phyloP scores from a whole-genome alignment of 2,797 vertebrate genomes.

The Capromys pilorides region DNA sequence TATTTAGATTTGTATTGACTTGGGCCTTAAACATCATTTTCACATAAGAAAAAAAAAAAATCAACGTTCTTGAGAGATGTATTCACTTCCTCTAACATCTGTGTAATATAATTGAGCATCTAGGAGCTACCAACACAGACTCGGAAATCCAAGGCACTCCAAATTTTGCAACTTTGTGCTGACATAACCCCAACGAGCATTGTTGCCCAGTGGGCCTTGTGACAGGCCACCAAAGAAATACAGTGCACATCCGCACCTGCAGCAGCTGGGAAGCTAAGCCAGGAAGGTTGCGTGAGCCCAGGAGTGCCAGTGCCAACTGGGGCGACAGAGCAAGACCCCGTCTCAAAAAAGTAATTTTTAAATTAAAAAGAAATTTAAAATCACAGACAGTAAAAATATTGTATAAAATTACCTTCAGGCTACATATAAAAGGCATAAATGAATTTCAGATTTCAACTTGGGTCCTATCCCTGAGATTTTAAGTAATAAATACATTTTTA shows the following conservation, averaged over 20 bases:
- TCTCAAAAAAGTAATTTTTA: not conserved
- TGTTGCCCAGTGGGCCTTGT: not conserved
- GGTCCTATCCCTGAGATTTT: not conserved
- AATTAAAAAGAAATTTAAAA: not conserved
- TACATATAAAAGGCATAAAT: not conserved
- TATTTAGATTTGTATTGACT: not conserved
- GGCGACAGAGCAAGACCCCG: not conserved
- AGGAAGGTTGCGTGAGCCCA: not conserved
- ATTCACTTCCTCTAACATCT: not conserved
- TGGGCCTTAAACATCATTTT: not conserved
- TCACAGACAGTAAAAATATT: not conserved
- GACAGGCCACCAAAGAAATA: not conserved
- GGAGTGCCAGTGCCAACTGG: not conserved
- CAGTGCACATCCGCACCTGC: not conserved
- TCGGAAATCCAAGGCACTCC: not conserved
- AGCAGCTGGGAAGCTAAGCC: not conserved
- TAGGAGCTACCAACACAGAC: not conserved
- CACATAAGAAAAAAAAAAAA: not conserved
- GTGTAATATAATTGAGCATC: rapidly evolving
- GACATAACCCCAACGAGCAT: too few species aligned
- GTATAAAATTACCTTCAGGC: not conserved
- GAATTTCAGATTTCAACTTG: constrained; percentile 11
- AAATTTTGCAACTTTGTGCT: not conserved
- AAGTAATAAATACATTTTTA: not conserved
- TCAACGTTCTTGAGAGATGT: not conserved